Conservation (phyloP, 2,888 invertebrate genomes). For the Graphium colonna region DNA sequence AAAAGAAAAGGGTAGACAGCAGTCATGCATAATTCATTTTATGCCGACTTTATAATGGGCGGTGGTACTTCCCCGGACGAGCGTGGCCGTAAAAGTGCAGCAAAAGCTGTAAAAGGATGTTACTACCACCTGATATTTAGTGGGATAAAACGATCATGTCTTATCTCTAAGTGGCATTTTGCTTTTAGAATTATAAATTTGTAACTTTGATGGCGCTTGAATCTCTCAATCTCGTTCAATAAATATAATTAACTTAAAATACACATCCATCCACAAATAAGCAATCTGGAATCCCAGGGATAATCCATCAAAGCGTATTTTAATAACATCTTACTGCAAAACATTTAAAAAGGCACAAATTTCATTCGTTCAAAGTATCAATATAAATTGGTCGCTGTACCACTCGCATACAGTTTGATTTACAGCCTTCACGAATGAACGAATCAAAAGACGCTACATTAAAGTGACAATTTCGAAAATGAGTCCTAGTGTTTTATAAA, state of each 20-base stretch:
- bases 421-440: background rate
- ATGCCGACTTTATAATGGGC: too few species aligned
- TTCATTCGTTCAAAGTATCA: background rate
- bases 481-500: constrained; percentile 20
- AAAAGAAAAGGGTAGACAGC: too few species aligned
- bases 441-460: constrained; percentile 4
- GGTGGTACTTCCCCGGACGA: too few species aligned
- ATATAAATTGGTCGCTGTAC: background rate
- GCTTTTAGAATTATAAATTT: too few species aligned
- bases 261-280: constrained; percentile 6
- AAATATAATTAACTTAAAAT: background rate
- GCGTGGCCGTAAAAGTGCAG: too few species aligned
- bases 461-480: constrained; percentile 16
- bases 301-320: constrained; percentile 13
- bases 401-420: background rate
- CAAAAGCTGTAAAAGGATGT: too few species aligned
- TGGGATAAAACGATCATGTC: too few species aligned
- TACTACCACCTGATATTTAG: too few species aligned
- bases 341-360: constrained; percentile 1
- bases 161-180: too few species aligned
- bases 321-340: constrained; percentile 1
- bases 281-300: background rate
- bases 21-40: too few species aligned
- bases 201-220: too few species aligned
- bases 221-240: too few species aligned